Conservation (phyloP, 2,113 vertebrate genomes). For the Anhinga rufa region DNA sequence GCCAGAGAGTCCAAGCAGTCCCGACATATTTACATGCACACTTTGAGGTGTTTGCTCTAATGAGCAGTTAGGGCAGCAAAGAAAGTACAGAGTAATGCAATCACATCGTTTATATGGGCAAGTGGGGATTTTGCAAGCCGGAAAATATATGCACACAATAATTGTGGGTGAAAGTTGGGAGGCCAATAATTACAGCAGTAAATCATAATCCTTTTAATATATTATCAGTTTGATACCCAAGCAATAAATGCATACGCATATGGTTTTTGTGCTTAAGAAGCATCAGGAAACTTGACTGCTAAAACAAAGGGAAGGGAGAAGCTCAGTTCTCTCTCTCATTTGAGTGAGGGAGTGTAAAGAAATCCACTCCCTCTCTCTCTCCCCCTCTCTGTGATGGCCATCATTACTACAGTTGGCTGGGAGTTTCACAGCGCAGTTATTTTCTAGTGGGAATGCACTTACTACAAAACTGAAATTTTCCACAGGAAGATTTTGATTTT, state of each 20-base stretch:
- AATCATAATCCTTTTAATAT: constrained; percentile 58
- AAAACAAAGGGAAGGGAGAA: constrained; percentile 29
- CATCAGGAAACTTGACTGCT: not conserved
- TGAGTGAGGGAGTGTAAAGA: not conserved
- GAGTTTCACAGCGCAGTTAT: not conserved
- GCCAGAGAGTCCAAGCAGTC: not conserved
- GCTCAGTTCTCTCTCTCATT: not conserved
- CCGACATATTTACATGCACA: not conserved
- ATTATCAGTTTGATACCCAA: constrained; percentile 47
- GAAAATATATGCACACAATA: constrained; percentile 35
- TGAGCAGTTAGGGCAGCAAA: constrained; percentile 6
- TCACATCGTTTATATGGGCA: constrained; percentile 16
- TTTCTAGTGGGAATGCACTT: constrained; percentile 21
- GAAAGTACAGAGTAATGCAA: constrained; percentile 9
- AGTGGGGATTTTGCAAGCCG: constrained; percentile 15
- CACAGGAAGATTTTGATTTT: constrained; percentile 40
- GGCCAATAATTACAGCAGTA: constrained; percentile 44
- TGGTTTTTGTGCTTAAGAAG: constrained; percentile 3
- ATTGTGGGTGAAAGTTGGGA: constrained; percentile 49
- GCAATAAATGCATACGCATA: constrained; percentile 4
- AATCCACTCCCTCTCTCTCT: not conserved
- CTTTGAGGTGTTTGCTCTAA: constrained; percentile 46
- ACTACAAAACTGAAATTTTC: constrained; percentile 34
- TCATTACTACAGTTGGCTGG: not conserved
- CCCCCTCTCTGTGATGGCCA: not conserved